Conservation (phyloP, 2,888 invertebrate species). For the Lasioglossum malachurum region DNA sequence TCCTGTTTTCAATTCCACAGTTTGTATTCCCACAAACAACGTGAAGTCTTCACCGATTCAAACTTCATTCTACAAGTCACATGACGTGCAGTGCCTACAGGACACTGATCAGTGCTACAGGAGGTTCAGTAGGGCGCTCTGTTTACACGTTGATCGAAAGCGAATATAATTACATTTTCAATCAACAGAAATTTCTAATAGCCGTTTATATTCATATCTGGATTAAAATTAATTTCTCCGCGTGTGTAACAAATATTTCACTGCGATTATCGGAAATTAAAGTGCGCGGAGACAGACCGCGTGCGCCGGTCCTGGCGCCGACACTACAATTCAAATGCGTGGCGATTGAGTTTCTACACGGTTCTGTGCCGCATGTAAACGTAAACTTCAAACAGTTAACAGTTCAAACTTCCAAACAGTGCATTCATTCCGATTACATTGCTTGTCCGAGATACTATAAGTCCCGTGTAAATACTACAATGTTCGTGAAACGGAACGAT, state of each 20-base stretch:
- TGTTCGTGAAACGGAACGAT: background rate
- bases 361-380: slow-evolving; percentile 21
- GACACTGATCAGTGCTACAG: too few species aligned
- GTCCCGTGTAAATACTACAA: too few species aligned
- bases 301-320: slow-evolving; percentile 18
- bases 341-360: background rate
- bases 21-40: too few species aligned
- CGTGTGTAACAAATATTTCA: background rate
- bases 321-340: slow-evolving; percentile 42
- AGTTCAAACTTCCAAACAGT: background rate
- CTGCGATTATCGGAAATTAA: background rate
- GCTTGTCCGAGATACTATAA: background rate
- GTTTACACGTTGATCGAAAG: background rate
- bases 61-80: background rate
- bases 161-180: background rate
- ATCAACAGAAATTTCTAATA: background rate
- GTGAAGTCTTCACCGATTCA: too few species aligned
- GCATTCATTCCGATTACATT: background rate
- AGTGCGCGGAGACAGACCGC: background rate
- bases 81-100: background rate
- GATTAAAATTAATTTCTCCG: background rate
- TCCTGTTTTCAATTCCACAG: too few species aligned
- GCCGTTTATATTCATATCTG: background rate
- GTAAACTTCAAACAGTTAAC: slow-evolving; percentile 21
- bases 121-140: background rate